phyloP scores from a whole-genome alignment of 2,113 vertebrate genomes.

The Carollia perspicillata region DNA sequence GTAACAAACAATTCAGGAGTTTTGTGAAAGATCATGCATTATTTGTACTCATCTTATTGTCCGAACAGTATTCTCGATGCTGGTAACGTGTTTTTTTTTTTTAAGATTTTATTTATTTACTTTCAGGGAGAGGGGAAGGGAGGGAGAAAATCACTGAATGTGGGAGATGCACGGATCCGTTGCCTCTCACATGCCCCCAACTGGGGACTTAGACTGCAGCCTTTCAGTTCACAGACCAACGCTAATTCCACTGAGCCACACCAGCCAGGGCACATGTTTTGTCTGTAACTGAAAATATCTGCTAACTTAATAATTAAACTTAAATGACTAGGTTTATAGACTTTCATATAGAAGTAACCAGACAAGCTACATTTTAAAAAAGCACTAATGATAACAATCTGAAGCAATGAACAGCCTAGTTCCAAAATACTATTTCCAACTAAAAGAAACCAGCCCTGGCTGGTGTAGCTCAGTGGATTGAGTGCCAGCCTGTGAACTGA shows the following conservation, averaged over 20 bases:
- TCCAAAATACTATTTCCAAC: background rate
- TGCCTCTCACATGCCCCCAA: no score
- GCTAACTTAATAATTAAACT: background rate
- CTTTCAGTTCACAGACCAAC: no score
- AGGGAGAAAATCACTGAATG: no score
- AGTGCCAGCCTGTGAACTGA: no score
- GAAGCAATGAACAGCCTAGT: background rate
- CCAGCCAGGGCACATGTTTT: background rate
- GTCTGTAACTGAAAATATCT: background rate
- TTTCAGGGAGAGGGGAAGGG: no score
- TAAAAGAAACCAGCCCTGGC: background rate
- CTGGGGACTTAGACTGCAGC: no score
- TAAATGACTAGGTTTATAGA: background rate
- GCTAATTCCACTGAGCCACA: no score
- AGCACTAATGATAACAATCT: background rate
- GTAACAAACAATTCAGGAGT: background rate
- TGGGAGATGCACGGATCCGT: no score
- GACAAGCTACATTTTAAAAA: background rate
- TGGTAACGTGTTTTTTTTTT: background rate
- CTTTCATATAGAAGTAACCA: background rate
- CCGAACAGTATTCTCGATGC: background rate
- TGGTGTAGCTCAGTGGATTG: no score
- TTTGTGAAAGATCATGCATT: constrained; percentile 1
- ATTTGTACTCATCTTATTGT: background rate
- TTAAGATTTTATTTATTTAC: no score